Conservation (phyloP, 2,888 invertebrate genomes). For the Apodemia mormo region DNA sequence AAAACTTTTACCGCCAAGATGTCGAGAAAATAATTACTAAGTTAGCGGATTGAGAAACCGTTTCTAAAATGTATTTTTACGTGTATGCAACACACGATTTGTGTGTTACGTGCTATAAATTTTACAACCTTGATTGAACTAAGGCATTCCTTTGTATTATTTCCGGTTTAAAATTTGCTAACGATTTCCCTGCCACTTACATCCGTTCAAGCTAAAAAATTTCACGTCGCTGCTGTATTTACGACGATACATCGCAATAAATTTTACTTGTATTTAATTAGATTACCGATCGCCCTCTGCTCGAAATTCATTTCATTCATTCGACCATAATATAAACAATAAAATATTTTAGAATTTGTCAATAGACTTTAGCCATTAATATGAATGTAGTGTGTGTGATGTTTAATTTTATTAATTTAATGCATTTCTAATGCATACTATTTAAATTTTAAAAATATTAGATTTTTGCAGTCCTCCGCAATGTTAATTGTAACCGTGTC, state of each 20-base stretch:
- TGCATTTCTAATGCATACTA: no score
- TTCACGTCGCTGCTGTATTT: background rate
- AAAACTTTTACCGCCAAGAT: background rate
- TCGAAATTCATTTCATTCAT: no score
- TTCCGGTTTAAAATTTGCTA: constrained; percentile 2
- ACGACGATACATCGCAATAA: background rate
- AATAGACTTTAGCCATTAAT: no score
- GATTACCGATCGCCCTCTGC: no score
- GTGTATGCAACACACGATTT: background rate
- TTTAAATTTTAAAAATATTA: no score
- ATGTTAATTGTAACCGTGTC: no score
- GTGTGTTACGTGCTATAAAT: constrained; percentile 3
- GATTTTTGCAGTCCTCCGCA: no score
- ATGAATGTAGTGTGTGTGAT: no score
- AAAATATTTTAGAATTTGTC: no score
- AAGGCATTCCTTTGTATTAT: background rate
- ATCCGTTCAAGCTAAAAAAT: background rate
- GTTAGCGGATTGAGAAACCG: background rate
- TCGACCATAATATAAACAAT: no score
- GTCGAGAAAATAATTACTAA: background rate
- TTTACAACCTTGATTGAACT: constrained; percentile 1
- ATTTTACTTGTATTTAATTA: no score
- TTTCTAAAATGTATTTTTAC: background rate
- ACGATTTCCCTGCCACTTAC: constrained; percentile 10
- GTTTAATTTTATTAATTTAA: no score